Evolutionary conservation across 2,113 vertebrate species (phyloP).

Genomic region (Egretta garzetta): DNA sequence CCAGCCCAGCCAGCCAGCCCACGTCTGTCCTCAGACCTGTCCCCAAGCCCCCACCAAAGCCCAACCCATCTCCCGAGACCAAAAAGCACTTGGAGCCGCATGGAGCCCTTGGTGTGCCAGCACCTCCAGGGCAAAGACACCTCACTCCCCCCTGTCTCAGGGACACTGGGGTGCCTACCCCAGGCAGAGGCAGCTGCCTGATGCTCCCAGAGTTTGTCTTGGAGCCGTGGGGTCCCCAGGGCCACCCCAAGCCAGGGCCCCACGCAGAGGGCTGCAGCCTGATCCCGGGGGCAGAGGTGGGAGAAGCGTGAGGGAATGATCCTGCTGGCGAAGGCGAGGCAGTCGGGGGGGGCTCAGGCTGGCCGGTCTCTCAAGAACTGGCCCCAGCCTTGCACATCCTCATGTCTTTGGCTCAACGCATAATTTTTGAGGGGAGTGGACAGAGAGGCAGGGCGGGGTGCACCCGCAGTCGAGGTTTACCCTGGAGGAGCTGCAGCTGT

Average conservation of each 20-base stretch:
- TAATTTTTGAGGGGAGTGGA: rapidly evolving
- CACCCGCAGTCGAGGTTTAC: rapidly evolving
- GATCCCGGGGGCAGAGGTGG: neutral
- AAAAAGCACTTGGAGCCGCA: neutral
- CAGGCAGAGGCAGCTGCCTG: neutral
- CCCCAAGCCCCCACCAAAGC: neutral
- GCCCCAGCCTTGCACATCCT: rapidly evolving
- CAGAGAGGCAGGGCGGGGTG: neutral
- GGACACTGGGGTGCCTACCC: neutral
- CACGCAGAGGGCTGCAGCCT: neutral
- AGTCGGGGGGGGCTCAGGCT: neutral
- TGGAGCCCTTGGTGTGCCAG: neutral
- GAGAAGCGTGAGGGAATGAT: neutral
- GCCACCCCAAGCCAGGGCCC: rapidly evolving
- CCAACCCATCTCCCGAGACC: rapidly evolving
- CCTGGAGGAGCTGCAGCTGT: neutral
- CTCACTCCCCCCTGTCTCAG: neutral
- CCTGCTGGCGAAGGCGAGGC: rapidly evolving
- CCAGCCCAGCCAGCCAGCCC: neutral
- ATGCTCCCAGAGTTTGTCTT: rapidly evolving
- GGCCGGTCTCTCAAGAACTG: neutral
- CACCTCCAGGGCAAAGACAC: neutral
- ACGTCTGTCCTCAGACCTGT: neutral
- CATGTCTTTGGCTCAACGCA: rapidly evolving
- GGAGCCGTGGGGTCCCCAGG: neutral